Evolutionary conservation across 2,113 vertebrate species (phyloP), one percentile per base, ranked within the genome.

Genomic region (Pachyramphus minor): DNA sequence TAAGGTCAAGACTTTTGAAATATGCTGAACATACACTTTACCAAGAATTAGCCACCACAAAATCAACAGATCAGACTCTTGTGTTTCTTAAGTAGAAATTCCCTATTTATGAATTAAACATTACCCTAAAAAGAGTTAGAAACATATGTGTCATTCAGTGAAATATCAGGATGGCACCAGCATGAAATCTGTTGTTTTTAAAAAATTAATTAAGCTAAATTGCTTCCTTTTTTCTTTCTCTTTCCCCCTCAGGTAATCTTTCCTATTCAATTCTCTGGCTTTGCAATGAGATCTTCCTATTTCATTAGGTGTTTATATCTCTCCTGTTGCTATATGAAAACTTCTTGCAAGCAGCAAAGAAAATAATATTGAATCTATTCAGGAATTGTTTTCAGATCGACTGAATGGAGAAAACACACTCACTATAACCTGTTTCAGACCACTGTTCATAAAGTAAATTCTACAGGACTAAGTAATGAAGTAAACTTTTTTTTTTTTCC

Each of bases 321-420:
- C 64, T 52, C 35, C 63, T 84, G 72, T 53, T 93, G 66, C 75
- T 90, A 55, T 68, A 93, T 58, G 75, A 93, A 93, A 96, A 93
- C n/a, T 58, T 73, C 30, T 42, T 62, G 47, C 41, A 85, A 60
- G 35, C 17, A 92, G 50, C 58, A 88, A 75, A 58, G 20, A 55
- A 85, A 85, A 82, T 45, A 75, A 56, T 30, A 72, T 5, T 67
- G 56, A 50, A 27, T 72, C 10, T 71, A 8, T 42, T 91, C 28
- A 53, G 45, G 39, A 94, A 81, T 22, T 42, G 3, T 80, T 89
- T 72, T 35, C 73, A 89, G 59, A 59, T 10, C 42, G 19, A 56
- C 44, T 15, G 44, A 89, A 86, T 1, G 91, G 66, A 78, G 20
- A 89, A 78, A 78, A 84, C 22, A n/a, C n/a, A 44, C 23, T 45